These are phyloP conservation scores for Gymnoscopelus braueri DNA, from an alignment of 2,797 vertebrate genomes.

Conservation along the genomic window DNA sequence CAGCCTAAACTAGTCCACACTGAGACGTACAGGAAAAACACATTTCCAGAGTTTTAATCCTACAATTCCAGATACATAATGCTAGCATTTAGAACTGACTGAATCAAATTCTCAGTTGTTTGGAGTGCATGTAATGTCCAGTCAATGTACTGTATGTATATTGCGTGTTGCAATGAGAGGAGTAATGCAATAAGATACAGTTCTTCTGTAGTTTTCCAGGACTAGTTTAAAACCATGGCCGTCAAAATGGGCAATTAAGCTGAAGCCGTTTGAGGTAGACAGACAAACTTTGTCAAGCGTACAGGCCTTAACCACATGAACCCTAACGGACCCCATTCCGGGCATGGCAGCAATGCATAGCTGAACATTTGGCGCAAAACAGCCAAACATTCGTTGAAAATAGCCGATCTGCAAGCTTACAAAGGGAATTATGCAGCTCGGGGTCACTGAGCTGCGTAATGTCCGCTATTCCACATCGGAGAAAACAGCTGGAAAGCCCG, in stretches of 20 bases:
- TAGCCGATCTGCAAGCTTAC: no score
- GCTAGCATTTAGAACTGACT: conserved; percentile 29
- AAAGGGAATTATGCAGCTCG: no score
- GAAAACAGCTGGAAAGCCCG: no score
- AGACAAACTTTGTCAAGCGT: conserved; percentile 61
- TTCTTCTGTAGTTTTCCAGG: conserved; percentile 24
- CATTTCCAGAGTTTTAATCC: no score
- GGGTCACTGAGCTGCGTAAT: no score
- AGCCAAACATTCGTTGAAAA: no score
- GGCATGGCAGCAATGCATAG: no score
- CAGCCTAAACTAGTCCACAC: no score
- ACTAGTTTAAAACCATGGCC: conserved; percentile 60
- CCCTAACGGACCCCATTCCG: no score
- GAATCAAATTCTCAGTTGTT: conserved; percentile 2
- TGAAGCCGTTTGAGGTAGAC: conserved; percentile 77
- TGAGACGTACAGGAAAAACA: no score
- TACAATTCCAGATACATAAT: conserved; percentile 16
- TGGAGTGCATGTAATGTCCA: conserved; percentile 8
- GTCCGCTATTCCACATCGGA: no score
- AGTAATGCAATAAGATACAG: conserved; percentile 5
- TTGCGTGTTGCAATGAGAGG: conserved; percentile 1
- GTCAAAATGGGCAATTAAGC: conserved; percentile 47
- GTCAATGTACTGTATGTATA: not conserved
- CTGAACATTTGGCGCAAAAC: no score
- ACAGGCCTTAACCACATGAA: conserved; percentile 32